Conservation (phyloP, 2,113 vertebrate species). For the Pelecanoides urinatrix region DNA sequence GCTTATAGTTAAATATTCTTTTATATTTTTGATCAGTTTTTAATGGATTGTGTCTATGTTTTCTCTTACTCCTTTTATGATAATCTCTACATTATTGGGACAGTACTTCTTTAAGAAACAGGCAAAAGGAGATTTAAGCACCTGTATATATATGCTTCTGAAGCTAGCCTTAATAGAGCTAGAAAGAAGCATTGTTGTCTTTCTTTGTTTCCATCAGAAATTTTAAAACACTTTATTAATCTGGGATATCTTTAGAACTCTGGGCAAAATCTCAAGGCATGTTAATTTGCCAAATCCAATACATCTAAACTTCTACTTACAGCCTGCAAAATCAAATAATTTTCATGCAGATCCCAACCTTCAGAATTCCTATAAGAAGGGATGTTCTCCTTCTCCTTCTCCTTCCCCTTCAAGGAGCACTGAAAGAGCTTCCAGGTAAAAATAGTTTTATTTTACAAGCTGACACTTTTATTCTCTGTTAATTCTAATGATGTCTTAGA, state of each 20-base stretch:
- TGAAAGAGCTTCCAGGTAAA: background rate
- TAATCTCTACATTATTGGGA: background rate
- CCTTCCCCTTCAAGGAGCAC: background rate
- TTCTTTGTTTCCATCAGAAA: background rate
- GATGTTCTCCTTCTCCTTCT: background rate
- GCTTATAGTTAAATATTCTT: background rate
- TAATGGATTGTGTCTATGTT: background rate
- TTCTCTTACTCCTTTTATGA: background rate
- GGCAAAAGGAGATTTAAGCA: background rate
- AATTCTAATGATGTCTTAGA: background rate
- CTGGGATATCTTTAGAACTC: background rate
- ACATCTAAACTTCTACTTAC: background rate
- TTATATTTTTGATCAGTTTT: background rate
- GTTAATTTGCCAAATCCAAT: background rate
- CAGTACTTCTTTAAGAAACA: background rate
- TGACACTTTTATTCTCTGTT: background rate
- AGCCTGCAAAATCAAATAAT: background rate
- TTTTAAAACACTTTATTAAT: background rate
- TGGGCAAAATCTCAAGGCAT: background rate
- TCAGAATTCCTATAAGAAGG: background rate
- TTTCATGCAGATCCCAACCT: background rate
- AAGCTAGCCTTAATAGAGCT: background rate
- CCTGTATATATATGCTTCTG: background rate
- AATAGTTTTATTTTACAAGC: background rate
- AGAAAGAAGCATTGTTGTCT: background rate